These are phyloP conservation scores for Drosophila paulistorum DNA, from an alignment of 1,140 invertebrate genomes.

Conservation along the genomic window DNA sequence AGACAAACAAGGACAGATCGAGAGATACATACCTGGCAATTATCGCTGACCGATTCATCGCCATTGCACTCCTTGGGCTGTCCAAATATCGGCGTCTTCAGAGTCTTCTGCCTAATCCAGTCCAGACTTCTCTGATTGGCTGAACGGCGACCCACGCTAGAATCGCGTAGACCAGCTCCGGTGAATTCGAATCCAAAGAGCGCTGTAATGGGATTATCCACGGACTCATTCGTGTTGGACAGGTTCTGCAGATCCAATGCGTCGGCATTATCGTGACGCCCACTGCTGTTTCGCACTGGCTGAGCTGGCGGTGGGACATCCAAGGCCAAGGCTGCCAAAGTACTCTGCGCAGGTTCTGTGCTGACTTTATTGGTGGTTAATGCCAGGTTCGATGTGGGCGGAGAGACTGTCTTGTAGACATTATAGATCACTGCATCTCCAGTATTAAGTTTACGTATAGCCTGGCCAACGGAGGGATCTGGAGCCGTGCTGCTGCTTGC, in stretches of 20 bases:
- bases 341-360: conserved; percentile 58
- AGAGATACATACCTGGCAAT: conserved; percentile 64
- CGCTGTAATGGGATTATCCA: conserved; percentile 72
- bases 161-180: conserved; percentile 54
- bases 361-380: conserved; percentile 74
- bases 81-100: conserved; percentile 59
- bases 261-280: conserved; percentile 55
- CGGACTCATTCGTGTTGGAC: conserved; percentile 72
- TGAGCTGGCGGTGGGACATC: conserved; percentile 56
- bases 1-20: too few species aligned
- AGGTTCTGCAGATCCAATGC: conserved; percentile 70
- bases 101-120: conserved; percentile 58
- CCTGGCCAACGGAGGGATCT: conserved; percentile 44
- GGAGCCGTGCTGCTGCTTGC: conserved; percentile 54
- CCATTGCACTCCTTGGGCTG: conserved; percentile 66
- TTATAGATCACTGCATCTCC: conserved; percentile 65
- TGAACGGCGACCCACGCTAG: conserved; percentile 65
- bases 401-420: conserved; percentile 76
- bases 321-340: conserved; percentile 38
- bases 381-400: conserved; percentile 67
- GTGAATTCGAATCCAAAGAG: conserved; percentile 70
- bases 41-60: conserved; percentile 58
- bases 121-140: conserved; percentile 59
- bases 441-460: conserved; percentile 66
- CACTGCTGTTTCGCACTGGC: conserved; percentile 56